Base-by-base conservation (phyloP, 1,140 invertebrate species). In the Neodiprion lecontei region DNA sequence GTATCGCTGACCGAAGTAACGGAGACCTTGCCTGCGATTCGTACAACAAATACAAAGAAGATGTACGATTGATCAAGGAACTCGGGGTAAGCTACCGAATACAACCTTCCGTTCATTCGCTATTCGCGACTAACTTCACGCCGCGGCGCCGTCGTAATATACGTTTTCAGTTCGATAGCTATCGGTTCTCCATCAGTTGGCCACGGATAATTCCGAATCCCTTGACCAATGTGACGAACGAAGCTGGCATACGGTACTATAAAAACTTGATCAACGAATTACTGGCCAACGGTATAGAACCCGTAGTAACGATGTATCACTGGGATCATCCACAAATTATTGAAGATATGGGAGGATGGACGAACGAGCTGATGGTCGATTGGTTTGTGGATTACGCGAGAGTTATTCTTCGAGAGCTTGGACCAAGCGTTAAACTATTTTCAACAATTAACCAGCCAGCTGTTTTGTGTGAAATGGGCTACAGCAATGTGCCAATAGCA, bases 11-110 rank as follows among this genome's bases (percentile, higher is more conserved):
- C n/a, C 47, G 11, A 48, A 78, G 80, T 9, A 89, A 83, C 67
- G 93, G 92, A 0, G 91, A 94, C 81, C 80, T 93, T 21, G 91
- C 93, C 0, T 91, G 89, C 75, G 91, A 94, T 81, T 93, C 92
- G 14, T 94, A 94, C 83, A 86, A 94, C 79, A 86, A 91, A 53
- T 92, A 91, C 81, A 84, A 88, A 65, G 91, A 93, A 75, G 94
- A 95, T 84, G 90, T 94, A 0, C 83, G 89, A 53, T 84, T 91
- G 69, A 80, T 94, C 5, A 88, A 87, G 23, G 82, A 89, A 76
- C 80, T 92, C 2, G 90, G 90, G 3, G 91, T 91, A 67, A 72
- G 83, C 76, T 78, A 75, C 67, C 83, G 82, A 65, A 47, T 9
- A 69, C 28, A 49, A 73, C 11, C 5, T 17, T 47, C 14, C 11